Evolutionary conservation across 2,888 invertebrate genomes (phyloP).

Genomic region (Dorcus hopei): DNA sequence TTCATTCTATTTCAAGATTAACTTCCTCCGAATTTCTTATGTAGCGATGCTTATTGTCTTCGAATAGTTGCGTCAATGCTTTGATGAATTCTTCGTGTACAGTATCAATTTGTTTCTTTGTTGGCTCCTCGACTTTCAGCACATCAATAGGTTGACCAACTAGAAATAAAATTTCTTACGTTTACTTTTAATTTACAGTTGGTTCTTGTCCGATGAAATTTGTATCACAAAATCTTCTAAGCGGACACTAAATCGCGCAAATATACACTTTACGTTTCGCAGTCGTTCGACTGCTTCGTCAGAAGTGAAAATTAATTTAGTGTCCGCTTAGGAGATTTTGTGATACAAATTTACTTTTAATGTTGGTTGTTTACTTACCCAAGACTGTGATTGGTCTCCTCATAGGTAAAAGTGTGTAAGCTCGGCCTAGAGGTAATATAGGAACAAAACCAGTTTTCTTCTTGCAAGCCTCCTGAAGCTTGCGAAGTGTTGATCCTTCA

Average conservation of each 20-base stretch:
- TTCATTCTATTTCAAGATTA: constrained; percentile 50
- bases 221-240: no score
- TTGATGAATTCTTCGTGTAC: constrained; percentile 74
- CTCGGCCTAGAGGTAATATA: constrained; percentile 69
- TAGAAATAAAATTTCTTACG: constrained; percentile 48
- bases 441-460: constrained; percentile 71
- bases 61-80: constrained; percentile 70
- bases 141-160: constrained; percentile 86
- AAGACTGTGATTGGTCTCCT: constrained; percentile 80
- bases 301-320: no score
- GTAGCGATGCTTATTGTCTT: constrained; percentile 79
- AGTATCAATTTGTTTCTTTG: constrained; percentile 68
- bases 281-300: no score
- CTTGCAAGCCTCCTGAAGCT: constrained; percentile 67
- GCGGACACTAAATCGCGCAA: no score
- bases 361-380: no score
- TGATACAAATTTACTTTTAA: no score
- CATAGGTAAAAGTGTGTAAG: constrained; percentile 72
- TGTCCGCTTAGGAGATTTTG: no score
- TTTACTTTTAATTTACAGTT: neutral
- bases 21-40: constrained; percentile 58
- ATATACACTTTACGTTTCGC: no score
- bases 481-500: constrained; percentile 64
- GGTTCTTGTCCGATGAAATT: no score
- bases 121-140: constrained; percentile 67